Conservation (phyloP, 2,888 invertebrate genomes). For the Pycnomerus fuliginosus region DNA sequence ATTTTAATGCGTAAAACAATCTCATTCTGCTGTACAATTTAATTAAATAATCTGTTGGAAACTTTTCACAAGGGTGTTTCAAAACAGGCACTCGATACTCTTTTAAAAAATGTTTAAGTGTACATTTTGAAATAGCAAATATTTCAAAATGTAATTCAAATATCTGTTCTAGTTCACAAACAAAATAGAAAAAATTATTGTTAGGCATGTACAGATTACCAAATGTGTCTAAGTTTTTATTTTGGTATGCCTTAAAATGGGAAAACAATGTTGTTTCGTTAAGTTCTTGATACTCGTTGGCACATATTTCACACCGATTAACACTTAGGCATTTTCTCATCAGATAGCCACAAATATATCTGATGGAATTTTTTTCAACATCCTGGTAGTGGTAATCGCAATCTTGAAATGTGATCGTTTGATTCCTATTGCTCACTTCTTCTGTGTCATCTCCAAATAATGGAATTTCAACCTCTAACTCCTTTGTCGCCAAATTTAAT, state of each 20-base stretch:
- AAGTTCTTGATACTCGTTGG: not conserved
- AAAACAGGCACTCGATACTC: slow-evolving; percentile 1
- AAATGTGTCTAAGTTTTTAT: not conserved
- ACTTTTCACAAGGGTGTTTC: not conserved
- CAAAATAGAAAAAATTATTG: not conserved
- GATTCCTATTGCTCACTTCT: not conserved
- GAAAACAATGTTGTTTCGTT: slow-evolving; percentile 2
- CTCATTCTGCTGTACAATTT: slow-evolving; percentile 4
- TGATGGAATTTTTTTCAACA: slow-evolving; percentile 1
- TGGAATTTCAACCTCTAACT: not conserved
- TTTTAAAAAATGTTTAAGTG: not conserved
- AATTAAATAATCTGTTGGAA: slow-evolving; percentile 1
- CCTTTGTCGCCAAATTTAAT: not conserved
- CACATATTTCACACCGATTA: slow-evolving; percentile 2
- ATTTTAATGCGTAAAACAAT: slow-evolving; percentile 3
- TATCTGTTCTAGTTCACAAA: not conserved
- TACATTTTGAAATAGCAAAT: not conserved
- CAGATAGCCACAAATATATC: slow-evolving; percentile 4
- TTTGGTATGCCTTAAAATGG: slow-evolving; percentile 2
- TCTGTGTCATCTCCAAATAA: not conserved
- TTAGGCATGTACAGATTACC: slow-evolving; percentile 2
- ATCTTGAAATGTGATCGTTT: not conserved
- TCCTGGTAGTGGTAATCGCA: not conserved
- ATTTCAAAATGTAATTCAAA: not conserved
- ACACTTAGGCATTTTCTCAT: slow-evolving; percentile 4